Conservation (phyloP, 2,113 vertebrate species). For the Ptilonorhynchus violaceus region DNA sequence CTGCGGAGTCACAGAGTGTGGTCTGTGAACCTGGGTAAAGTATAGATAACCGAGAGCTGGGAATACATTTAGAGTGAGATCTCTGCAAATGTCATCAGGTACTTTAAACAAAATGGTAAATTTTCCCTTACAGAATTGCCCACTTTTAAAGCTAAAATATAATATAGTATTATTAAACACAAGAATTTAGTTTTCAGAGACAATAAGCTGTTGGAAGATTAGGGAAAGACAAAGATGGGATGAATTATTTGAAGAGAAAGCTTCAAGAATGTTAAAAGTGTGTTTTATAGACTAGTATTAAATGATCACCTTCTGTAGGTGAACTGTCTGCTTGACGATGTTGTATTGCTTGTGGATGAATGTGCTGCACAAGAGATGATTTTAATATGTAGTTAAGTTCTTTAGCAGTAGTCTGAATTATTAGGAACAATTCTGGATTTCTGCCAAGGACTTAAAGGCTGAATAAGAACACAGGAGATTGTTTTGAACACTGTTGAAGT, state of each 20-base stretch:
- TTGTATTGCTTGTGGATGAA: background rate
- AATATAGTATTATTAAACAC: background rate
- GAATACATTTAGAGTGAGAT: background rate
- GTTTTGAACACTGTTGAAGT: background rate
- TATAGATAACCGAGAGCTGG: background rate
- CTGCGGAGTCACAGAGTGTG: background rate
- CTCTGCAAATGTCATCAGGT: background rate
- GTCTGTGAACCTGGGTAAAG: background rate
- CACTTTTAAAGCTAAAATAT: background rate
- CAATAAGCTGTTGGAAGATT: background rate
- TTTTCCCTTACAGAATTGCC: background rate
- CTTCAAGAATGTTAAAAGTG: background rate
- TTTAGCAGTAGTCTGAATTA: background rate
- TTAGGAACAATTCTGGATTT: background rate
- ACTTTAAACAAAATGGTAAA: background rate
- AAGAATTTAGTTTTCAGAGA: background rate
- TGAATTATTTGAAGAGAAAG: background rate
- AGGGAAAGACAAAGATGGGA: background rate
- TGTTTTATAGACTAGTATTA: background rate
- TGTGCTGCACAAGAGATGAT: background rate
- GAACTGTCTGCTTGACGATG: background rate
- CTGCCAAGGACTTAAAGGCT: background rate
- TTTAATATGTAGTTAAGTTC: background rate
- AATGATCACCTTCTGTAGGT: background rate
- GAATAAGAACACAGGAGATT: background rate